A percentile compares a stretch with the other conserved stretches of the same genome.
Conservation (phyloP, 1,140 invertebrate species). For the Drosophila teissieri region DNA sequence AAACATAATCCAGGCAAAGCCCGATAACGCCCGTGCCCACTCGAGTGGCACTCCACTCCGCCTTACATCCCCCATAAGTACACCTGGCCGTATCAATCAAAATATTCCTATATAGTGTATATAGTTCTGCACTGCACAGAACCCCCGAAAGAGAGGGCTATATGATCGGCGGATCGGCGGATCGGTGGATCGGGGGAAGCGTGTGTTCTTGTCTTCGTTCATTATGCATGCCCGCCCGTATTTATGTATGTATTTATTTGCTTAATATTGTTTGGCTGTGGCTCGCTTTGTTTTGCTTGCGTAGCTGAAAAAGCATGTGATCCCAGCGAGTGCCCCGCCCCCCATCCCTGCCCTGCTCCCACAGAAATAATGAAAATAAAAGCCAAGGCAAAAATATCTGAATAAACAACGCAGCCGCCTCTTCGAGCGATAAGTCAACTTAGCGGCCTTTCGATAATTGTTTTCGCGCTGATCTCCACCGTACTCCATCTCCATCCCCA, state of each 20-base stretch:
- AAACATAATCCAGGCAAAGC: conserved; percentile 56
- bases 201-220: conserved; percentile 20
- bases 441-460: conserved; percentile 66
- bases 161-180: background rate
- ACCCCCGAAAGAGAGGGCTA: conserved; percentile 7
- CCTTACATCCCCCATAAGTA: conserved; percentile 29
- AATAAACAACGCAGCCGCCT: conserved; percentile 45
- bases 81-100: conserved; percentile 68
- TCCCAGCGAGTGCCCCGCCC: conserved; percentile 60
- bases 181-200: background rate
- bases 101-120: conserved; percentile 14
- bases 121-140: conserved; percentile 3
- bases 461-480: conserved; percentile 41
- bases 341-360: background rate
- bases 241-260: conserved; percentile 50
- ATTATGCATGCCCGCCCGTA: conserved; percentile 31
- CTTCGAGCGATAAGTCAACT: conserved; percentile 39
- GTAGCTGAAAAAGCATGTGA: conserved; percentile 83
- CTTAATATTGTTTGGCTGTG: conserved; percentile 72
- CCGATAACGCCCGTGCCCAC: conserved; percentile 56
- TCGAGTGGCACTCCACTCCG: conserved; percentile 49
- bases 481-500: background rate
- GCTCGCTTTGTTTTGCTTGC: conserved; percentile 80
- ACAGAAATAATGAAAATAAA: conserved; percentile 55
- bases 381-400: conserved; percentile 44